Percentiles rank a stretch among this genome's conserved stretches.
phyloP scores from a whole-genome alignment of 2,888 invertebrate species.

The Aleiodes alternator region DNA sequence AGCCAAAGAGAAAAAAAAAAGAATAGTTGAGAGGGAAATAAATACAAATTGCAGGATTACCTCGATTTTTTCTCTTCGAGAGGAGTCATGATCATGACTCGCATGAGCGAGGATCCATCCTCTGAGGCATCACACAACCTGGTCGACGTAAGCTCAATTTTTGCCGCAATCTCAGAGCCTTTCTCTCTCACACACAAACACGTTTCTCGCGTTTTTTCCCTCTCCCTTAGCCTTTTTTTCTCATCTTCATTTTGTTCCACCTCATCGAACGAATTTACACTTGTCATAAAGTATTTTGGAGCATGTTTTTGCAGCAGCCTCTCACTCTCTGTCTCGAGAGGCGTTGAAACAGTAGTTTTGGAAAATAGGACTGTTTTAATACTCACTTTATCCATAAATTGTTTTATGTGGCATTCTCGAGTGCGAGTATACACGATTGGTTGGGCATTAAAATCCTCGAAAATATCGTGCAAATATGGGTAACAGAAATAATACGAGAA shows the following conservation, averaged over 20 bases:
- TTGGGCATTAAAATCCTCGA: constrained; percentile 51
- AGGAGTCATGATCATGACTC: constrained; percentile 43
- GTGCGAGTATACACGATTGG: constrained; percentile 39
- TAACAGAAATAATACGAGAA: constrained; percentile 35
- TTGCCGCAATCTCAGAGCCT: constrained; percentile 34
- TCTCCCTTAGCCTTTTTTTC: background rate
- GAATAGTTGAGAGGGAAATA: constrained; percentile 69
- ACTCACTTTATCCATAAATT: constrained; percentile 56
- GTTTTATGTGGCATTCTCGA: constrained; percentile 48
- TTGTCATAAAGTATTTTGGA: constrained; percentile 44
- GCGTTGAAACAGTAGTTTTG: constrained; percentile 46
- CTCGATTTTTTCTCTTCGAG: constrained; percentile 56
- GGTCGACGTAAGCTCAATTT: constrained; percentile 36
- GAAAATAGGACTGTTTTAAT: constrained; percentile 46
- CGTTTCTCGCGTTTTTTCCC: background rate
- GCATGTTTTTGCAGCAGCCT: constrained; percentile 36
- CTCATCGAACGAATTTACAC: constrained; percentile 44
- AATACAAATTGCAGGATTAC: constrained; percentile 76
- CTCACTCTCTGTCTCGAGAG: background rate
- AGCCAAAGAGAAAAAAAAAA: constrained; percentile 43
- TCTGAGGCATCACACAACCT: constrained; percentile 57
- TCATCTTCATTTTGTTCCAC: constrained; percentile 26
- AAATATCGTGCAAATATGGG: constrained; percentile 61
- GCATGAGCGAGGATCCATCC: constrained; percentile 62
- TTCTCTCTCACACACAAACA: background rate